These are phyloP conservation scores for Petrosia ficiformis DNA, from an alignment of 37 sponge, comb jelly and placozoan species.

Conservation along the genomic window DNA sequence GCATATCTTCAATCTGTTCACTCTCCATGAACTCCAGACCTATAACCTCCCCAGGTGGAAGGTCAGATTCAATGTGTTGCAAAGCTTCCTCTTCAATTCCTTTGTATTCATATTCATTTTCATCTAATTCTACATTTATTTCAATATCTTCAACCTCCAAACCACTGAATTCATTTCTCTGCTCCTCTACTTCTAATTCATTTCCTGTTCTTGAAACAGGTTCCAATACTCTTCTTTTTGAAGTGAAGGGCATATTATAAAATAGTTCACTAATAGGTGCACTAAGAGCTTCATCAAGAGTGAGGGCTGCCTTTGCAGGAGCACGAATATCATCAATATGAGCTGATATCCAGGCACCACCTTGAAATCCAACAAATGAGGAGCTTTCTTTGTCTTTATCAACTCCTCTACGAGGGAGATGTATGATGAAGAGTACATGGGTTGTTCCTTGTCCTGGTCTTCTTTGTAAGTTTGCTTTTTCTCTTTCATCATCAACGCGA, in stretches of 20 bases:
- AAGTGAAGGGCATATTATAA: conserved; percentile 1
- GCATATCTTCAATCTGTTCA: background rate
- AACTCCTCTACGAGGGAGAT: conserved; percentile 54
- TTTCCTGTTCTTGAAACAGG: too few species aligned
- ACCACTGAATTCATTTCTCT: too few species aligned
- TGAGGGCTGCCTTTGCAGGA: conserved; percentile 21
- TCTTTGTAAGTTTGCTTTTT: background rate
- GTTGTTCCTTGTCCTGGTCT: conserved; percentile 18
- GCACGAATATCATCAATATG: conserved; percentile 75
- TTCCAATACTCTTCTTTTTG: too few species aligned
- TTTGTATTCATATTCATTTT: too few species aligned
- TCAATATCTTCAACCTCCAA: background rate
- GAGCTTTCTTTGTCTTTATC: conserved; percentile 8
- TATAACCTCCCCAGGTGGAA: too few species aligned
- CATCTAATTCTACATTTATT: too few species aligned
- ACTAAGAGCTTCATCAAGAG: conserved; percentile 29
- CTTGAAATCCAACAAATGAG: conserved; percentile 72
- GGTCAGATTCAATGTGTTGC: too few species aligned
- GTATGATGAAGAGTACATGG: conserved; percentile 61
- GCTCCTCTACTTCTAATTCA: too few species aligned
- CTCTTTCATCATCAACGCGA: conserved; percentile 55
- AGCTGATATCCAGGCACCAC: conserved; percentile 69
- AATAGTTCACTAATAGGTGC: conserved; percentile 62
- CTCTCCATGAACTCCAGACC: too few species aligned
- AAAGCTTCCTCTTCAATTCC: too few species aligned